Conservation (phyloP, 1,140 invertebrate species). For the Plectus sambesii region DNA sequence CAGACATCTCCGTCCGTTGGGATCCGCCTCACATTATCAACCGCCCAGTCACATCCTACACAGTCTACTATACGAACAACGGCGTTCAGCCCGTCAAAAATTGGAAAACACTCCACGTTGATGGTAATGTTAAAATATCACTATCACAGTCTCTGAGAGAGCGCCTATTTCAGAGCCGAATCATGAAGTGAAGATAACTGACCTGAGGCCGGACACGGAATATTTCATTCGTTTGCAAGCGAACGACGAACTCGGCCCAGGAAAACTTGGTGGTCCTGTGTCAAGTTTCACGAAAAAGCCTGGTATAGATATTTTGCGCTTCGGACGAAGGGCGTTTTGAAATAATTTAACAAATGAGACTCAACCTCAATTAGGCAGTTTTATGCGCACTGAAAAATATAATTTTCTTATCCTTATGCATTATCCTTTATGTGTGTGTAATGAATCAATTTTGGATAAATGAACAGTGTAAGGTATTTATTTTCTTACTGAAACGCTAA, state of each 20-base stretch:
- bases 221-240: conserved; percentile 43
- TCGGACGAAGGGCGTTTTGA: too few relatives aligned
- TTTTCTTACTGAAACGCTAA: too few relatives aligned
- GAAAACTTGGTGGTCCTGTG: conserved; percentile 38
- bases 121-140: conserved; percentile 13
- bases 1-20: conserved; percentile 33
- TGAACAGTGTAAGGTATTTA: too few relatives aligned
- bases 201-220: conserved; percentile 32
- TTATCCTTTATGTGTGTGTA: too few relatives aligned
- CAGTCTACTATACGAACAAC: conserved; percentile 44
- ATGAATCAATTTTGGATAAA: too few relatives aligned
- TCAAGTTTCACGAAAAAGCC: conserved; percentile 37
- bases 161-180: conserved; percentile 32
- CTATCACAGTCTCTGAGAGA: background rate
- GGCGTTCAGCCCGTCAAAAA: conserved; percentile 36
- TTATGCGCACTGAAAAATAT: too few relatives aligned
- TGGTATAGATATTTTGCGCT: conserved; percentile 15
- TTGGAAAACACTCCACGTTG: conserved; percentile 33
- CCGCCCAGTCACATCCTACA: conserved; percentile 40
- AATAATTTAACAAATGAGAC: too few relatives aligned
- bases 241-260: conserved; percentile 40
- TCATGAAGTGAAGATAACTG: conserved; percentile 23
- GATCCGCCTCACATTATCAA: conserved; percentile 41
- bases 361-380: too few relatives aligned
- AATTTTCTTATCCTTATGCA: too few relatives aligned